Evolutionary conservation across 1,140 invertebrate species (phyloP), one percentile per base, ranked within the genome.

Genomic region (Achatina immaculata): DNA sequence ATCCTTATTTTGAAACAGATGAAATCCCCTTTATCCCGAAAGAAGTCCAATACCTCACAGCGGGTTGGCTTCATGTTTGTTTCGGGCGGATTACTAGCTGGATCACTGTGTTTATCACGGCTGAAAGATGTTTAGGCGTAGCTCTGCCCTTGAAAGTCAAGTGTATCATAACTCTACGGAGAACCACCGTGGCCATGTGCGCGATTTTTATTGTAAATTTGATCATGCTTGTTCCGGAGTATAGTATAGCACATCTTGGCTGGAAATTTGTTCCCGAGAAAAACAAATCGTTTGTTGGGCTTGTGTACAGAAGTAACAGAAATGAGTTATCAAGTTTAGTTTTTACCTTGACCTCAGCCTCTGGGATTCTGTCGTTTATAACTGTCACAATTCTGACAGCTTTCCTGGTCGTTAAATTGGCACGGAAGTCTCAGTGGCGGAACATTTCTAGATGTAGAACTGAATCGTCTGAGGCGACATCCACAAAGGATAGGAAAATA

Each of bases 101-200:
- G 73, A 75, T 55, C 43, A 75, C 73, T 11, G 73, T 45, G 21
- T 75, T n/a, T 34, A 45, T 75, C 3, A 58, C 43, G 4, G 28
- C 28, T 55, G 73, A 75, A 45, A 28, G 73, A 55, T 75, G 73
- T 55, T 31, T 75, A 7, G 42, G 43, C 34, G 48, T 75, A 16
- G 73, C 43, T 28, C 14, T 75, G 9, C 73, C 73, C 21, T 31
- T 75, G 24, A 75, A 75, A 24, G 48, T 75, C 7, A 75, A 75
- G 31, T 19, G 19, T 28, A 51, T 75, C 24, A 55, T 75, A 14
- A 75, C 73, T 24, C 4, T 31, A 28, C 31, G 38, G 36, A 58
- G n/a, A 28, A 58, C 73, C 1, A 7, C 43, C 28, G 11, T 3
- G 21, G 9, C 55, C 31, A 55, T 51, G 31, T 28, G 42, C 73